Percentiles rank a stretch among this genome's conserved stretches.
Conservation (phyloP, 2,797 vertebrate species). For the Eupleurogrammus muticus region DNA sequence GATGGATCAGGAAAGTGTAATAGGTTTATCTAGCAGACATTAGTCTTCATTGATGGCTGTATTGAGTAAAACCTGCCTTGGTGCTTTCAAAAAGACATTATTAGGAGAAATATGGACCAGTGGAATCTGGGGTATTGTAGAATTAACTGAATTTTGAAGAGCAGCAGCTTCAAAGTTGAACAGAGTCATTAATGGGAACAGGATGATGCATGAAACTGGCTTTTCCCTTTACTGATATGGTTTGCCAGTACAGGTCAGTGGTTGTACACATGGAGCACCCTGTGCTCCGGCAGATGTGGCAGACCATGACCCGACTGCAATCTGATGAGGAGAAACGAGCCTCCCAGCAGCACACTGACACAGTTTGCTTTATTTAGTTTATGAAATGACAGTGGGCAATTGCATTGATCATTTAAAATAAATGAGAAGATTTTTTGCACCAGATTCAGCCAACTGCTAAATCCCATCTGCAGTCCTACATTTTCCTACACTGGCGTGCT, state of each 20-base stretch:
- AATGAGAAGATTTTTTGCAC: no score
- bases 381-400: no score
- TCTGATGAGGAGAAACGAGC: slow-evolving; percentile 20
- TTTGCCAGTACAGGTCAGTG: slow-evolving; percentile 4
- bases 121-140: slow-evolving; percentile 5
- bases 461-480: no score
- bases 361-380: no score
- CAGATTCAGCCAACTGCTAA: no score
- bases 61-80: slow-evolving; percentile 59
- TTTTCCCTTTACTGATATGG: slow-evolving; percentile 11
- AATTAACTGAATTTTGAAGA: background rate
- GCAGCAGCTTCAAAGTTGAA: background rate
- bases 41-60: slow-evolving; percentile 66
- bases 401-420: no score
- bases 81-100: slow-evolving; percentile 39
- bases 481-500: background rate
- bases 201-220: background rate
- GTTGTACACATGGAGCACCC: slow-evolving; percentile 15
- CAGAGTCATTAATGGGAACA: background rate
- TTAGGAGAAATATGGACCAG: slow-evolving; percentile 31
- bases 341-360: slow-evolving; percentile 13
- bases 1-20: slow-evolving; percentile 75
- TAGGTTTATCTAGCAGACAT: slow-evolving; percentile 62
- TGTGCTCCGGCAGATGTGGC: slow-evolving; percentile 17
- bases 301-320: slow-evolving; percentile 8